Evolutionary conservation across 1,140 invertebrate species (phyloP).

Genomic region (Acromyrmex echinatior): DNA sequence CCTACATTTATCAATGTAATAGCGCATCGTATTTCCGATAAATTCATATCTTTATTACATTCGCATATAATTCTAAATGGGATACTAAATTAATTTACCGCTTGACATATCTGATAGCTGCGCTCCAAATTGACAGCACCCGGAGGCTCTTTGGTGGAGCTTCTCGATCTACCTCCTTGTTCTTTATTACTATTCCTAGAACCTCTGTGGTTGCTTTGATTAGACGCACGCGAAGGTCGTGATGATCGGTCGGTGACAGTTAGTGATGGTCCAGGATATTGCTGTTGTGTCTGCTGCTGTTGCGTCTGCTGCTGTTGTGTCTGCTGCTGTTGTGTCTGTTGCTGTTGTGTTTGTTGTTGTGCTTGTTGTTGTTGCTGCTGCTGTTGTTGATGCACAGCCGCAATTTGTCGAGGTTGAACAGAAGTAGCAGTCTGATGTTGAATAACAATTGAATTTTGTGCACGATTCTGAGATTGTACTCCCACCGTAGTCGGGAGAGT

Average conservation of each 20-base stretch:
- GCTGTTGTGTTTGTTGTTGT: slow-evolving; percentile 68
- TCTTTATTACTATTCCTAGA: slow-evolving; percentile 84
- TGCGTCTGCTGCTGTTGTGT: slow-evolving; percentile 70
- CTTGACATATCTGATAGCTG: slow-evolving; percentile 98
- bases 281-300: slow-evolving; percentile 75
- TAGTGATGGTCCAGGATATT: slow-evolving; percentile 79
- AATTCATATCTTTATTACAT: slow-evolving; percentile 28
- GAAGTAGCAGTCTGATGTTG: slow-evolving; percentile 77
- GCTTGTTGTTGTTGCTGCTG: slow-evolving; percentile 72
- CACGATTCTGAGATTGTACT: slow-evolving; percentile 77
- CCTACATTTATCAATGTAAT: slow-evolving; percentile 34
- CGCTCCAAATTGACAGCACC: slow-evolving; percentile 96
- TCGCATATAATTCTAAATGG: background rate
- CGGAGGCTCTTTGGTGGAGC: slow-evolving; percentile 92
- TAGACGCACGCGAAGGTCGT: slow-evolving; percentile 86
- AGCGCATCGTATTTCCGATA: background rate
- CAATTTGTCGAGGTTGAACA: slow-evolving; percentile 81
- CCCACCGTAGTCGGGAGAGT: slow-evolving; percentile 70
- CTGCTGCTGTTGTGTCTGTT: slow-evolving; percentile 69
- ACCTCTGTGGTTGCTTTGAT: slow-evolving; percentile 84
- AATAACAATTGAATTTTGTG: slow-evolving; percentile 82
- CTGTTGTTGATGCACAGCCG: slow-evolving; percentile 80
- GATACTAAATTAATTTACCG: slow-evolving; percentile 87
- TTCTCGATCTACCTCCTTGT: slow-evolving; percentile 84
- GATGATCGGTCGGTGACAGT: slow-evolving; percentile 82